Conservation (phyloP, 2,888 invertebrate genomes). For the Pyrocoelia pectoralis region DNA sequence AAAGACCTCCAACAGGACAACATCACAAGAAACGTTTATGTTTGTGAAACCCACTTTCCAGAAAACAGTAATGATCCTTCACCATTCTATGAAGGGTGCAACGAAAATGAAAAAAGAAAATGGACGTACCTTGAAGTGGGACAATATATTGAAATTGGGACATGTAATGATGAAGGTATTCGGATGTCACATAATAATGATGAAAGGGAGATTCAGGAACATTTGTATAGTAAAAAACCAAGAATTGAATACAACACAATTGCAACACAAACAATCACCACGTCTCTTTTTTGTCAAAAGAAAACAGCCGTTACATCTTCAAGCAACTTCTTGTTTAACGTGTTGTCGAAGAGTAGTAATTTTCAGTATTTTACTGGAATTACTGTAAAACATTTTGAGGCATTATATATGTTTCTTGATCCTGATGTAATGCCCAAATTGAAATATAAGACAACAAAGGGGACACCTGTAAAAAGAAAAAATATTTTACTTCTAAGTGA, state of each 20-base stretch:
- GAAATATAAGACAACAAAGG: not conserved
- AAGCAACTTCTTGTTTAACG: not conserved
- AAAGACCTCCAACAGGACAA: not conserved
- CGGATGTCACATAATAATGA: not conserved
- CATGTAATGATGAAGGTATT: not conserved
- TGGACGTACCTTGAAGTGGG: not conserved
- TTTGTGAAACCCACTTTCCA: not conserved
- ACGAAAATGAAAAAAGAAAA: too few relatives aligned
- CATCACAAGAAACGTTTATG: not conserved
- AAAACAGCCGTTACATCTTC: too few relatives aligned
- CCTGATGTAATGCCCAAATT: not conserved
- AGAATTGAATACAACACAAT: not conserved
- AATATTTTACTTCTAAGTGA: too few relatives aligned
- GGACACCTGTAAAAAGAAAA: too few relatives aligned
- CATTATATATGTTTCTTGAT: constrained; percentile 7
- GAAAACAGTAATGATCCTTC: too few relatives aligned
- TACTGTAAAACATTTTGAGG: not conserved
- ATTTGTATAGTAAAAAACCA: not conserved
- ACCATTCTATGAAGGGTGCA: too few relatives aligned
- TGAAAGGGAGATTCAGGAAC: not conserved
- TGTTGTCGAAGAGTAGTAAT: constrained; percentile 5
- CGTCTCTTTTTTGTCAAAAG: not conserved
- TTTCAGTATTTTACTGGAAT: constrained; percentile 10
- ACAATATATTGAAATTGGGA: not conserved
- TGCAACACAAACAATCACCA: not conserved